Evolutionary conservation across 2,797 vertebrate genomes (phyloP), one percentile per base, ranked within the genome.

Genomic region (Bradypus variegatus): DNA sequence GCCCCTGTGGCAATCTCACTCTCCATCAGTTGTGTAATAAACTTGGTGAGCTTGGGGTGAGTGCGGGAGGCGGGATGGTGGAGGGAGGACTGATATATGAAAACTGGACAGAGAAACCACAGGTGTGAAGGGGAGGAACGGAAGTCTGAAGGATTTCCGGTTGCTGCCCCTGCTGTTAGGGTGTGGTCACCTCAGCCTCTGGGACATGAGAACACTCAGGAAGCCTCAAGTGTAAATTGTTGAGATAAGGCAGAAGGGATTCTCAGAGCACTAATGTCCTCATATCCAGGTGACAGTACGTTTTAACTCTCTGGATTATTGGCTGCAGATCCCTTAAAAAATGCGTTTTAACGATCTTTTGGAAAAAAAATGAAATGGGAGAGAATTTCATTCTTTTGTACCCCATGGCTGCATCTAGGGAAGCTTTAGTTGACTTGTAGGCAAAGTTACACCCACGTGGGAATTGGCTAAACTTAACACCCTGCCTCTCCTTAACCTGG

Each of bases 51-150:
- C 12, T 21, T 33, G 29, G 23, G 36, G 31, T 8, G 16, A 77
- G 81, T 29, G 1, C 0, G 0, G 53, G 41, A 18, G 29, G 33
- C 1, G 8, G 23, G 13, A 38, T 33, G 36, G 27, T 14, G 15
- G 41, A 7, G 21, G 33, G 73, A 58, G 70, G 33, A 10, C 36
- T 6, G 25, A 13, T 58, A 48, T 78, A 36, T 1, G 25, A 18
- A 36, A 11, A 25, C 33, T 14, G 53, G 62, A 16, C 31, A 50
- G 58, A 82, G 23, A 78, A 31, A 23, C 48, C n/a, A n/a, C 27
- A 15, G 5, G 6, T 21, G 33, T 62, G 55, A 27, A 27, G 6
- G 3, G 8, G 53, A n/a, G 21, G 11, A 58, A 50, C n/a, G 55
- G 45, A 38, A 27, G 64, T 2, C 3, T 31, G 41, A 23, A 29